phyloP scores from a whole-genome alignment of 2,888 invertebrate genomes.

The Pristionchus japonicus region DNA sequence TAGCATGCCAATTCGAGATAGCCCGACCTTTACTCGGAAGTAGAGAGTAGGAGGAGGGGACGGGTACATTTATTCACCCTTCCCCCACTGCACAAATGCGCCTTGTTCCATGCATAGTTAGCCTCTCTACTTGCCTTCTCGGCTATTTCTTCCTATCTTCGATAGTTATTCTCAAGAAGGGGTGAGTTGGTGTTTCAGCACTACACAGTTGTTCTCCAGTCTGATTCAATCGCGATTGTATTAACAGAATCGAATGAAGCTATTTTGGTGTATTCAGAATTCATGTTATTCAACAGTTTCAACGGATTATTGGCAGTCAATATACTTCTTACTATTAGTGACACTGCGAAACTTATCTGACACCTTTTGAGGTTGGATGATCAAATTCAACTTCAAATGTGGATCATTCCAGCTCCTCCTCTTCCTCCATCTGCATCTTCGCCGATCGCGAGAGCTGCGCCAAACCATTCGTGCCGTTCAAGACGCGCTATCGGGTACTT shows the following conservation, averaged over 20 bases:
- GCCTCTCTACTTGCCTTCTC: neutral
- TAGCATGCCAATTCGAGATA: neutral
- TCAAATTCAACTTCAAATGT: too few species aligned
- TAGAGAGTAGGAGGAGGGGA: neutral
- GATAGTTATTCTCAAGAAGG: neutral
- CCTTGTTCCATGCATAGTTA: constrained; percentile 30
- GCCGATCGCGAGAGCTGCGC: constrained; percentile 17
- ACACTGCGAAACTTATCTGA: too few species aligned
- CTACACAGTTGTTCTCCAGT: too few species aligned
- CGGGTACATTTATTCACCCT: neutral
- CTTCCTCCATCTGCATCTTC: neutral
- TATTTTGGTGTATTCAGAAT: too few species aligned
- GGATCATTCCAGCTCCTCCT: neutral
- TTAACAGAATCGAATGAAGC: too few species aligned
- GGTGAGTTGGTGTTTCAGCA: neutral
- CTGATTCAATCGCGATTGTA: too few species aligned
- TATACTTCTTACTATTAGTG: too few species aligned
- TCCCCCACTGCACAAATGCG: neutral
- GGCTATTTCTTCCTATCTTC: neutral
- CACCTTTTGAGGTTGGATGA: too few species aligned
- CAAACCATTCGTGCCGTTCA: constrained; percentile 38
- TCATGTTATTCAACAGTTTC: too few species aligned
- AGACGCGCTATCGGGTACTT: constrained; percentile 49
- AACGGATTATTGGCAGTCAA: too few species aligned
- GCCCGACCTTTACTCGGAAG: neutral